These are phyloP conservation scores for Capitulum mitella DNA, from an alignment of 2,888 invertebrate genomes.

Conservation along the genomic window DNA sequence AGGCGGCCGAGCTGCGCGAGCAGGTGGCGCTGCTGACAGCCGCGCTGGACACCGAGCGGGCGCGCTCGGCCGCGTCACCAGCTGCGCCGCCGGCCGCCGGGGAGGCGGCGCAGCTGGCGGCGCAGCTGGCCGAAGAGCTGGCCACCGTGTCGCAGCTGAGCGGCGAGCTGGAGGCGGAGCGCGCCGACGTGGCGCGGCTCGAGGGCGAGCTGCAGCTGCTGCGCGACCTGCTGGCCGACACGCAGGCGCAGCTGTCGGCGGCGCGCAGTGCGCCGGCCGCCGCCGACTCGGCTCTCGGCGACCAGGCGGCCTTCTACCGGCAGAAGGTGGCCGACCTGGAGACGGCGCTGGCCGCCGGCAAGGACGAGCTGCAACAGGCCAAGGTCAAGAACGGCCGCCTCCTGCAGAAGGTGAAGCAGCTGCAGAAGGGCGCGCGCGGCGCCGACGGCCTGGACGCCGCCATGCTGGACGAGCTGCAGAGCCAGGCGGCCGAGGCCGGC, in stretches of 20 bases:
- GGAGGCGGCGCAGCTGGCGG: neutral
- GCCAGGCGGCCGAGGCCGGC: constrained; percentile 49
- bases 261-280: neutral
- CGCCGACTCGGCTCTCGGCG: neutral
- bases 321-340: constrained; percentile 32
- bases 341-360: constrained; percentile 41
- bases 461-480: constrained; percentile 61
- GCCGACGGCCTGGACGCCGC: constrained; percentile 56
- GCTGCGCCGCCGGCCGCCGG: neutral
- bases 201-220: neutral
- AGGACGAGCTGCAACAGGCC: constrained; percentile 56
- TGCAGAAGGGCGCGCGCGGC: constrained; percentile 38
- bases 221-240: neutral
- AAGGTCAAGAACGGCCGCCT: constrained; percentile 68
- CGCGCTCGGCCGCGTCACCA: neutral
- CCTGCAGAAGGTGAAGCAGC: constrained; percentile 68
- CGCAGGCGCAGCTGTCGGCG: neutral
- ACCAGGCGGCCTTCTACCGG: neutral
- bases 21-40: neutral
- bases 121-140: neutral
- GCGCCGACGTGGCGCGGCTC: neutral
- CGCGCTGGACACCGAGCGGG: neutral
- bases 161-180: neutral
- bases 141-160: neutral
- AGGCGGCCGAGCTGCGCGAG: neutral